Conservation (phyloP, 2,888 invertebrate species). For the Digitonthophagus gazella region DNA sequence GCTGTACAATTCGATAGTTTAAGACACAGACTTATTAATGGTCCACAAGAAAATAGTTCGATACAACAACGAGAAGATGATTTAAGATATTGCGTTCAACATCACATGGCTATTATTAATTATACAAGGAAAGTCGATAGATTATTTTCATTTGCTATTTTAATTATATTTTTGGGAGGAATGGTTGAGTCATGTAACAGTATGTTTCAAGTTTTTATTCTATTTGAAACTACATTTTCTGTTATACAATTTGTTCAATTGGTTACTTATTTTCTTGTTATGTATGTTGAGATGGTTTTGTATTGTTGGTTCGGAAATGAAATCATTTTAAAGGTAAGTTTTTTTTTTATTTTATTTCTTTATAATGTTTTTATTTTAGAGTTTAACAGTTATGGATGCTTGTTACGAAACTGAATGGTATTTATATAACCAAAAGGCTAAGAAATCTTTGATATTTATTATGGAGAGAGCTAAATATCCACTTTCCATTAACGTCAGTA, state of each 20-base stretch:
- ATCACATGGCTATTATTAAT: slow-evolving; percentile 1
- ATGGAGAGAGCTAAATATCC: slow-evolving; percentile 20
- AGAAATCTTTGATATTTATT: slow-evolving; percentile 12
- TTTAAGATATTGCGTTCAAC: background rate
- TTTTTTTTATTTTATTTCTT: background rate
- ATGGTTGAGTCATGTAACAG: slow-evolving; percentile 9
- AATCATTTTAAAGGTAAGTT: slow-evolving; percentile 18
- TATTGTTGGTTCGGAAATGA: slow-evolving; percentile 24
- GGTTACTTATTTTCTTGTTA: slow-evolving; percentile 8
- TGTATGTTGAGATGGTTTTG: slow-evolving; percentile 10
- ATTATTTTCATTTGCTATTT: slow-evolving; percentile 6
- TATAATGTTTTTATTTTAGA: background rate
- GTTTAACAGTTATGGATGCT: background rate
- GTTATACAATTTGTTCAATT: background rate
- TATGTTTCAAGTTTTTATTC: slow-evolving; percentile 9
- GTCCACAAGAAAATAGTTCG: background rate
- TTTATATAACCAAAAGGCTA: background rate
- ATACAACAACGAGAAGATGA: background rate
- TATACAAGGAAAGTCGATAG: background rate
- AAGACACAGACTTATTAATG: background rate
- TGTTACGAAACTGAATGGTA: slow-evolving; percentile 20
- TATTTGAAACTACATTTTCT: background rate
- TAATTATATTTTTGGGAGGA: background rate
- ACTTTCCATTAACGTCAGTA: slow-evolving; percentile 13
- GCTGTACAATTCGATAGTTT: slow-evolving; percentile 18